phyloP scores from a whole-genome alignment of 1,140 invertebrate genomes.

The Trichoplusia ni region DNA sequence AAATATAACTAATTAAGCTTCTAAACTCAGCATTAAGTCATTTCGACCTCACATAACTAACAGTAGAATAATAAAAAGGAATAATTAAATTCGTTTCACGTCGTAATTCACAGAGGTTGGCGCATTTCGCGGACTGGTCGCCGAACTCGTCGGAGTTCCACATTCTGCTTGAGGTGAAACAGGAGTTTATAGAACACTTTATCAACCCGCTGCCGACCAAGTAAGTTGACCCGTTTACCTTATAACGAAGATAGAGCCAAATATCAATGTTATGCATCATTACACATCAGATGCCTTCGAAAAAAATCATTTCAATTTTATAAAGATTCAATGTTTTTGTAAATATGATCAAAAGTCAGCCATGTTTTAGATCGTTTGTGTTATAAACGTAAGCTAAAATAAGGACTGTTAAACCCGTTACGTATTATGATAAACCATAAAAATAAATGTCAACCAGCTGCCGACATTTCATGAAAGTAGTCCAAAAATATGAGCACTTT shows the following conservation, averaged over 20 bases:
- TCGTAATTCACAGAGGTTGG: constrained; percentile 83
- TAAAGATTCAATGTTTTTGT: too few species aligned
- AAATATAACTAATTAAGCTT: constrained; percentile 17
- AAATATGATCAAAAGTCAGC: too few species aligned
- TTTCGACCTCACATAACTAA: constrained; percentile 37
- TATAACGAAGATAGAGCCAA: too few species aligned
- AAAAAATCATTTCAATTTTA: too few species aligned
- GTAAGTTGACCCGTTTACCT: constrained; percentile 58
- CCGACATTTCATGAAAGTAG: constrained; percentile 25
- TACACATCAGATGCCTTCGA: too few species aligned
- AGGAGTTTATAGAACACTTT: constrained; percentile 86
- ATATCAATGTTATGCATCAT: too few species aligned
- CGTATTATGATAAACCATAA: constrained; percentile 24
- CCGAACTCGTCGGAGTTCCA: constrained; percentile 86
- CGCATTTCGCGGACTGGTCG: constrained; percentile 89
- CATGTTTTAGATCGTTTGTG: too few species aligned
- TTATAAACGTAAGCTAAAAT: not conserved
- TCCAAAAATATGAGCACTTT: constrained; percentile 28
- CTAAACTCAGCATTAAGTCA: constrained; percentile 31
- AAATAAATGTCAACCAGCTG: constrained; percentile 22
- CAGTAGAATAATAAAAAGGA: constrained; percentile 48
- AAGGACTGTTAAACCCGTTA: not conserved
- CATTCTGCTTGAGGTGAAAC: constrained; percentile 85
- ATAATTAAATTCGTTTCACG: constrained; percentile 56
- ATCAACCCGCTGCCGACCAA: constrained; percentile 79